Evolutionary conservation across 30 jellyfish, hydroid and myxozoan species (phyloP).

Genomic region (Cassiopea andromeda): DNA sequence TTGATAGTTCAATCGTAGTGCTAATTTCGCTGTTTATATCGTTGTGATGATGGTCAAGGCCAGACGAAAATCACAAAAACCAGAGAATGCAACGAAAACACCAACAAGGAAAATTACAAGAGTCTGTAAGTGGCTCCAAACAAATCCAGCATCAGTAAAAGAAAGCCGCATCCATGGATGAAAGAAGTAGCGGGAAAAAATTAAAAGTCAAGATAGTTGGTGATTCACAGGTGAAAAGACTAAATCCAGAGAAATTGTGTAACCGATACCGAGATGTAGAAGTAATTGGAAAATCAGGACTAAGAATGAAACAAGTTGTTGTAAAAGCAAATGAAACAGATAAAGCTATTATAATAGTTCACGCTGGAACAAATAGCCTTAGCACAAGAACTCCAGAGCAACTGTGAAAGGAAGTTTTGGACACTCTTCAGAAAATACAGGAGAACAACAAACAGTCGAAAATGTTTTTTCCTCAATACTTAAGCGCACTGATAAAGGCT

Average conservation of each 20-base stretch:
- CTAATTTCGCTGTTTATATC: not conserved
- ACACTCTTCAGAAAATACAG: no score
- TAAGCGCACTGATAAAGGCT: no score
- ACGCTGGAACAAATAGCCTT: conserved; percentile 32
- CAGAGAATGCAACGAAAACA: no score
- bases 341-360: conserved; percentile 21
- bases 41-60: not conserved
- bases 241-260: no score
- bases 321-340: conserved; percentile 8
- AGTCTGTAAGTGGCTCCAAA: conserved; percentile 27
- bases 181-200: conserved; percentile 5
- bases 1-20: no score
- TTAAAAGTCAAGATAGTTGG: not conserved
- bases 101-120: conserved; percentile 14
- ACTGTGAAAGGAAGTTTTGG: not conserved
- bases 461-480: no score
- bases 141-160: conserved; percentile 24
- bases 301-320: conserved; percentile 18
- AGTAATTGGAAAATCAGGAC: conserved; percentile 24
- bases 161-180: conserved; percentile 5
- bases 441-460: no score
- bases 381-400: conserved; percentile 30
- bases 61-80: conserved; percentile 18
- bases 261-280: conserved; percentile 16
- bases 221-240: no score